These are phyloP conservation scores for Acomys russatus DNA, from an alignment of 2,797 vertebrate genomes.

Conservation along the genomic window DNA sequence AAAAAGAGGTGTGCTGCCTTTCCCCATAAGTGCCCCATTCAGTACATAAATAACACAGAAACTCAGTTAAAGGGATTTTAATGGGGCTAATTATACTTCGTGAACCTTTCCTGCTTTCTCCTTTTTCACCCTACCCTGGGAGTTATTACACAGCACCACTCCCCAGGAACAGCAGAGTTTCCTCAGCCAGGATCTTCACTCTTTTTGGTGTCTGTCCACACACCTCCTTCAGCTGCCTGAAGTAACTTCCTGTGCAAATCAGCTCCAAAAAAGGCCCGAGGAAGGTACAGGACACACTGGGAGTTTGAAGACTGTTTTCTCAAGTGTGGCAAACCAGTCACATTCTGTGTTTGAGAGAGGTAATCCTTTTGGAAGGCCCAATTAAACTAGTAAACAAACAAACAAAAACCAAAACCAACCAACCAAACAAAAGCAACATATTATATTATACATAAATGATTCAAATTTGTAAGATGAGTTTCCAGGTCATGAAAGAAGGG, in stretches of 20 bases:
- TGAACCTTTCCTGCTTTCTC: constrained; percentile 57
- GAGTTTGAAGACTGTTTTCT: constrained; percentile 83
- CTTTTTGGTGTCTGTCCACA: constrained; percentile 69
- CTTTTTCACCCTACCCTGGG: constrained; percentile 56
- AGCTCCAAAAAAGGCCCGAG: constrained; percentile 80
- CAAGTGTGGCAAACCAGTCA: constrained; percentile 77
- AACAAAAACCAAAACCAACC: not conserved
- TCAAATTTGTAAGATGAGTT: constrained; percentile 12
- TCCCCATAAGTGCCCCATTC: constrained; percentile 65
- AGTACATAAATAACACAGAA: constrained; percentile 68
- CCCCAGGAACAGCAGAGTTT: constrained; percentile 63
- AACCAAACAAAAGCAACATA: not conserved
- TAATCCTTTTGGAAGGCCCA: constrained; percentile 72
- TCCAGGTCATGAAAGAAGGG: constrained; percentile 3
- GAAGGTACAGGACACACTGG: constrained; percentile 78
- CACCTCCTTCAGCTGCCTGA: constrained; percentile 49
- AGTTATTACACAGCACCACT: constrained; percentile 43
- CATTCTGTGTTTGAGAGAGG: constrained; percentile 76
- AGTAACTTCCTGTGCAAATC: constrained; percentile 75
- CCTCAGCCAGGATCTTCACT: constrained; percentile 70
- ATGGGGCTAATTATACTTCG: constrained; percentile 70
- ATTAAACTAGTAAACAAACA: constrained; percentile 76
- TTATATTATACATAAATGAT: not conserved
- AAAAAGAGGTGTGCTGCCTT: not conserved
- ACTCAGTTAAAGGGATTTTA: constrained; percentile 76